Evolutionary conservation across 2,888 invertebrate genomes (phyloP), one percentile per base, ranked within the genome.

Genomic region (Aphrophora alni): DNA sequence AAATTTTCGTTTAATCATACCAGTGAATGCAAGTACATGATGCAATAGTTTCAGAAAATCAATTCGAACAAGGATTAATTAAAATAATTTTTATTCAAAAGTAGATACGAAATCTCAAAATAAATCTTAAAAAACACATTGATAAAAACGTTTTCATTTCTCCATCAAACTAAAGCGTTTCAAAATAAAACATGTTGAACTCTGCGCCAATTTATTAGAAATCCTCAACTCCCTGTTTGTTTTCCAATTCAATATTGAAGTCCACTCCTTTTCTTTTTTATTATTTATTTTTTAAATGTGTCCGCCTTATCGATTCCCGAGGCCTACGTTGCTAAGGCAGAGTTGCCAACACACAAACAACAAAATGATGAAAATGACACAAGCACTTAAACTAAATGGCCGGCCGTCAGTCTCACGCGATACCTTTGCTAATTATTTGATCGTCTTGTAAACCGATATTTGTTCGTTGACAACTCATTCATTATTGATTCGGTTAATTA

Each of bases 311-410:
- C 21, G 59, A 59, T 59, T 59, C 21, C n/a, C 4, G 33, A 33
- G 33, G 33, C 5, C 33, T n/a, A 8, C 59, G 59, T 59, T 59
- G 59, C 59, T 59, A 59, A 59, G 44, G 59, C 59, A 59, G 59
- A 59, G 59, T 59, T 59, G 59, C 59, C 59, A 59, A 59, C 59
- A 59, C 59, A 59, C 59, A 59, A 59, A 59, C 59, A 59, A 21
- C 59, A 21, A 59, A 59, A 59, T 44, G 59, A 59, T 59, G 59
- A 59, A 44, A 59, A 59, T 59, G 59, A 59, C 59, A 59, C 59
- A 59, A 59, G 59, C 59, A 59, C 59, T 59, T 59, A 59, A 59
- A 59, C 59, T 59, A 59, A 59, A 59, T 59, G 59, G 21, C 59
- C 1, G 59, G 2, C 59, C 21, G 59, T 59, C 1, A 21, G 21